A percentile compares a stretch with the other conserved stretches of the same genome.
Evolutionary conservation across 2,888 invertebrate species (phyloP).

Genomic region (Ephialtes manifestator): DNA sequence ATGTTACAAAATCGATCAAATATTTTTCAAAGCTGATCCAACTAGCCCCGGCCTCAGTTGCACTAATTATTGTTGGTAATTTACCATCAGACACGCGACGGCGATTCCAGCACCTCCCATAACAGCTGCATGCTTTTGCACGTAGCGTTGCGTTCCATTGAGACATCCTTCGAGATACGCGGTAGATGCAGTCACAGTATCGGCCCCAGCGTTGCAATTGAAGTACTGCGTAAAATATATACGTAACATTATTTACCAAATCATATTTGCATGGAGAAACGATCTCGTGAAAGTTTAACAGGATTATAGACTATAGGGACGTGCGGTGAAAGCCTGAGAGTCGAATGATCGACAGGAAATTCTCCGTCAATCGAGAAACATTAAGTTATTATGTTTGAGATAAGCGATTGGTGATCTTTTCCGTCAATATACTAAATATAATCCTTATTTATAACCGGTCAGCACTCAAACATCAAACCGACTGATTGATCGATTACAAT

Average conservation of each 20-base stretch:
- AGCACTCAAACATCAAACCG: background rate
- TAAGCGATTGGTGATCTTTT: background rate
- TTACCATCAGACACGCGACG: slow-evolving; percentile 94
- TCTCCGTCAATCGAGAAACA: slow-evolving; percentile 19
- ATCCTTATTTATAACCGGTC: background rate
- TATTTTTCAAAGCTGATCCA: background rate
- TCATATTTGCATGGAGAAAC: background rate
- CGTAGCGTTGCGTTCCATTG: slow-evolving; percentile 90
- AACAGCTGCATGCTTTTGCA: slow-evolving; percentile 92
- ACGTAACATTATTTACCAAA: slow-evolving; percentile 12
- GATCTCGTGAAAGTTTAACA: slow-evolving; percentile 34
- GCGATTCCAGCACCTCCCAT: slow-evolving; percentile 94
- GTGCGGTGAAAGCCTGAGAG: slow-evolving; percentile 50
- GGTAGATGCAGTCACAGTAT: slow-evolving; percentile 87
- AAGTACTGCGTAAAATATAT: slow-evolving; percentile 84
- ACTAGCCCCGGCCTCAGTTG: background rate
- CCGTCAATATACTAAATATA: background rate
- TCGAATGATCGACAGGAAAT: slow-evolving; percentile 32
- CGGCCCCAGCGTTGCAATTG: slow-evolving; percentile 78
- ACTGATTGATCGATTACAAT: slow-evolving; percentile 9
- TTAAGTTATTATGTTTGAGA: slow-evolving; percentile 4
- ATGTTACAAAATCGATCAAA: background rate
- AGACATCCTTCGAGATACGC: slow-evolving; percentile 93
- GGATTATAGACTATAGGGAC: slow-evolving; percentile 19
- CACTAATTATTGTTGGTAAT: background rate